A percentile compares a stretch with the other conserved stretches of the same genome.
Conservation (phyloP, 1,140 invertebrate species). For the Tyrophagus putrescentiae region DNA sequence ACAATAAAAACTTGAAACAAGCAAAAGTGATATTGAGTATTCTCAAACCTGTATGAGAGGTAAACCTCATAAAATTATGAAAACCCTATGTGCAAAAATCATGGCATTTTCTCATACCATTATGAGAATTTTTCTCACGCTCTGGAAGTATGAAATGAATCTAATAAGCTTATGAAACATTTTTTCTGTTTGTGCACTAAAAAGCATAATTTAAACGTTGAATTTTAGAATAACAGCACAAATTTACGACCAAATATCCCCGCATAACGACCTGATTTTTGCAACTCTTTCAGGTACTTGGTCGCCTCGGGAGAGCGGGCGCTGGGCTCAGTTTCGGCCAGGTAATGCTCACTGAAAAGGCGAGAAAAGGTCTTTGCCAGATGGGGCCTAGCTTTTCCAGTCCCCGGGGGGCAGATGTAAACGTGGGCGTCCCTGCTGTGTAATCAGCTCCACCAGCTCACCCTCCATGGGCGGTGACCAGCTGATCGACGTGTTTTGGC, state of each 20-base stretch:
- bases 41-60: too few species aligned
- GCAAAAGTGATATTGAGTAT: too few species aligned
- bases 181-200: too few species aligned
- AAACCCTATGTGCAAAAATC: too few species aligned
- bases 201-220: too few species aligned
- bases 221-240: too few species aligned
- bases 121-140: too few species aligned
- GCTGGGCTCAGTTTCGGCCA: neutral
- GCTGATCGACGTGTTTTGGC: conserved; percentile 42
- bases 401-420: conserved; percentile 68
- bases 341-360: conserved; percentile 37
- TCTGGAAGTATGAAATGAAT: too few species aligned
- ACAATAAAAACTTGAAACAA: too few species aligned
- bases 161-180: too few species aligned
- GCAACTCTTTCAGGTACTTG: conserved; percentile 32
- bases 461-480: conserved; percentile 39
- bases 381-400: conserved; percentile 50
- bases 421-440: conserved; percentile 42
- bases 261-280: conserved; percentile 33
- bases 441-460: conserved; percentile 43
- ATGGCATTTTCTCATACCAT: too few species aligned
- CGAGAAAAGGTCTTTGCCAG: conserved; percentile 45
- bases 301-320: conserved; percentile 27
- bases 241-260: conserved; percentile 37
- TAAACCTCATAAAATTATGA: too few species aligned